phyloP scores from a whole-genome alignment of 2,888 invertebrate species.

The Ichneumoninae sp. region DNA sequence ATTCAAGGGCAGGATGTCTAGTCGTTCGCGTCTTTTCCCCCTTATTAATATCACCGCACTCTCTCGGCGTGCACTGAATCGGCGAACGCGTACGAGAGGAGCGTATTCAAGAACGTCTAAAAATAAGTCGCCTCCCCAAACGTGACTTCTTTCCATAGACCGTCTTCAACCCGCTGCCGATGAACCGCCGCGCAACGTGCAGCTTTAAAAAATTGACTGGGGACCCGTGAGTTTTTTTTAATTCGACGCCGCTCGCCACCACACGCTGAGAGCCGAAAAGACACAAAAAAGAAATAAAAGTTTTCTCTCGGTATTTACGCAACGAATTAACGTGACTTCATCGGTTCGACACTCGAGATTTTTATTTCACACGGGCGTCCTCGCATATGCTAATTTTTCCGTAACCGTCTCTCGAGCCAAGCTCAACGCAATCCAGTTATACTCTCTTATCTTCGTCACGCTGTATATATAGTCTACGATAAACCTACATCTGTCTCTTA shows the following conservation, averaged over 20 bases:
- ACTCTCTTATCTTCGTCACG: constrained; percentile 30
- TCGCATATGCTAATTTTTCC: constrained; percentile 28
- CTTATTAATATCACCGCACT: constrained; percentile 19
- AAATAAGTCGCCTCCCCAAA: constrained; percentile 68
- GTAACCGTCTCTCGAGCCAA: constrained; percentile 26
- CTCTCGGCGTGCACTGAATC: constrained; percentile 41
- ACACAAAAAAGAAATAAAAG: not conserved
- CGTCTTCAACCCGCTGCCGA: not conserved
- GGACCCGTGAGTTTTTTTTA: constrained; percentile 48
- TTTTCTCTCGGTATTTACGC: constrained; percentile 4
- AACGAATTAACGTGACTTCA: constrained; percentile 29
- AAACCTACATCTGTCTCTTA: constrained; percentile 9
- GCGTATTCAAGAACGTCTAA: constrained; percentile 61
- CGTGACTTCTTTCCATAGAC: constrained; percentile 51
- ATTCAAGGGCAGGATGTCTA: constrained; percentile 48
- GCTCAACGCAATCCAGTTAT: constrained; percentile 13
- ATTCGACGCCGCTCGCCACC: constrained; percentile 28
- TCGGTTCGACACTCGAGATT: not conserved
- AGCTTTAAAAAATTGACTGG: not conserved
- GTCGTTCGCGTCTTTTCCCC: not conserved
- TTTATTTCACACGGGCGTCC: constrained; percentile 21
- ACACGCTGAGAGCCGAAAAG: constrained; percentile 39
- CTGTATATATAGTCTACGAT: not conserved
- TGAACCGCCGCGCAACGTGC: not conserved
- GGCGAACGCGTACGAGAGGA: constrained; percentile 25